These are phyloP conservation scores for Pantherophis alleghaniensis DNA, from an alignment of 2,797 vertebrate genomes.

Conservation along the genomic window DNA sequence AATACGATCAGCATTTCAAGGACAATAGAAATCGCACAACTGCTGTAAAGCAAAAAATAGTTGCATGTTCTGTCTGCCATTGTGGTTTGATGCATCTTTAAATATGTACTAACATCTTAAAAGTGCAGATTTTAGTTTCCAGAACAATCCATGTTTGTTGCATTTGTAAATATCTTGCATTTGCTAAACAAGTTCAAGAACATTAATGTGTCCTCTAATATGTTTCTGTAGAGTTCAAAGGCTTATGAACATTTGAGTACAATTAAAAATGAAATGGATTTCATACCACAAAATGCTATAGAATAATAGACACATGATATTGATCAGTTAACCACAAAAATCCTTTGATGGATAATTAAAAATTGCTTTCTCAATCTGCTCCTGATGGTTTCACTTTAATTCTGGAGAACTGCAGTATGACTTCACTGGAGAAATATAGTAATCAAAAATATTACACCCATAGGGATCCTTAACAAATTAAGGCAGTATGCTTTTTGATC, in stretches of 20 bases:
- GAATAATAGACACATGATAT: background rate
- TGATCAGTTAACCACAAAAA: background rate
- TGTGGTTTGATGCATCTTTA: conserved; percentile 71
- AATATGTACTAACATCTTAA: conserved; percentile 72
- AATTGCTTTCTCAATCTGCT: background rate
- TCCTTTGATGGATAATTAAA: background rate
- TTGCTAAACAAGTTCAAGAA: background rate
- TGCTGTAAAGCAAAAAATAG: conserved; percentile 40
- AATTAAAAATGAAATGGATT: background rate
- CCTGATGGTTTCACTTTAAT: background rate
- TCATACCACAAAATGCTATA: background rate
- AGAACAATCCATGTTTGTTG: conserved; percentile 42
- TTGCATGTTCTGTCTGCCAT: conserved; percentile 71
- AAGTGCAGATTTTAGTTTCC: conserved; percentile 58
- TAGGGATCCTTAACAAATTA: background rate
- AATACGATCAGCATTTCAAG: conserved; percentile 49
- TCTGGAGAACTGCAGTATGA: background rate
- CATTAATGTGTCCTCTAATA: background rate
- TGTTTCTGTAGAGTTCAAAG: background rate
- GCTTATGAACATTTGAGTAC: background rate
- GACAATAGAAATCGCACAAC: conserved; percentile 38
- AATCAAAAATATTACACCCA: background rate
- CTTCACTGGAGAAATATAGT: background rate
- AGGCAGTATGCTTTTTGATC: background rate
- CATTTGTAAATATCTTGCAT: background rate